Conservation (phyloP, 2,113 vertebrate genomes). For the Dendropsophus ebraccatus region DNA sequence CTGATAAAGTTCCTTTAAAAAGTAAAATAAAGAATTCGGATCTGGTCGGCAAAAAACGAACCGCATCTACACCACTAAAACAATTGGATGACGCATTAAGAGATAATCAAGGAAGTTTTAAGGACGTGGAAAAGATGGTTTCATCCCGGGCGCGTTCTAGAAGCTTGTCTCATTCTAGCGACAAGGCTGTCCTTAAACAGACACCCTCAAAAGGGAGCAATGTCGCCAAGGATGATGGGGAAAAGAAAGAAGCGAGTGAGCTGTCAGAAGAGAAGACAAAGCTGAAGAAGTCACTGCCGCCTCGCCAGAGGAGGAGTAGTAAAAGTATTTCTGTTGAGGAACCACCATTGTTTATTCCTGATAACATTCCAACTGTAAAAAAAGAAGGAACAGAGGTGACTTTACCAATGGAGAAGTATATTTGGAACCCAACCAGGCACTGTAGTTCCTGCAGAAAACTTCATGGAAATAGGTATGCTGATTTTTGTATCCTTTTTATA, state of each 20-base stretch:
- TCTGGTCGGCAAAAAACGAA: slow-evolving; percentile 66
- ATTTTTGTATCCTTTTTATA: slow-evolving; percentile 33
- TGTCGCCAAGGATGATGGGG: slow-evolving; percentile 72
- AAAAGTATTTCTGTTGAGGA: slow-evolving; percentile 93
- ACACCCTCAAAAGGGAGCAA: slow-evolving; percentile 63
- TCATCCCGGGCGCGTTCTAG: slow-evolving; percentile 59
- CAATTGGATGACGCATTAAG: slow-evolving; percentile 69
- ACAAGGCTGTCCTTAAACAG: slow-evolving; percentile 70
- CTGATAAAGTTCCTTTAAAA: neutral
- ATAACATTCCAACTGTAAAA: slow-evolving; percentile 91
- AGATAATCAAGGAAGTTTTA: slow-evolving; percentile 66
- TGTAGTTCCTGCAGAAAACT: slow-evolving; percentile 95
- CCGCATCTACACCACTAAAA: slow-evolving; percentile 63
- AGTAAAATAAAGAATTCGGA: slow-evolving; percentile 65
- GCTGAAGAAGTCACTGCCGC: slow-evolving; percentile 81
- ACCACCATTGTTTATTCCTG: slow-evolving; percentile 93
- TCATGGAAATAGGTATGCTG: slow-evolving; percentile 90
- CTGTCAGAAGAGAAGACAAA: slow-evolving; percentile 79
- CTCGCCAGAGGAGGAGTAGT: slow-evolving; percentile 84
- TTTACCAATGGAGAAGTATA: slow-evolving; percentile 75
- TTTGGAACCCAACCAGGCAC: slow-evolving; percentile 91
- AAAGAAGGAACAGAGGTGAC: slow-evolving; percentile 82
- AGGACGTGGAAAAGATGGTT: slow-evolving; percentile 63
- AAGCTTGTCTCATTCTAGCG: slow-evolving; percentile 68
- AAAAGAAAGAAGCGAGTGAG: slow-evolving; percentile 69